Evolutionary conservation across 53 echinoderm and acorn worm genomes (phyloP).

Genomic region (Arbacia lixula): DNA sequence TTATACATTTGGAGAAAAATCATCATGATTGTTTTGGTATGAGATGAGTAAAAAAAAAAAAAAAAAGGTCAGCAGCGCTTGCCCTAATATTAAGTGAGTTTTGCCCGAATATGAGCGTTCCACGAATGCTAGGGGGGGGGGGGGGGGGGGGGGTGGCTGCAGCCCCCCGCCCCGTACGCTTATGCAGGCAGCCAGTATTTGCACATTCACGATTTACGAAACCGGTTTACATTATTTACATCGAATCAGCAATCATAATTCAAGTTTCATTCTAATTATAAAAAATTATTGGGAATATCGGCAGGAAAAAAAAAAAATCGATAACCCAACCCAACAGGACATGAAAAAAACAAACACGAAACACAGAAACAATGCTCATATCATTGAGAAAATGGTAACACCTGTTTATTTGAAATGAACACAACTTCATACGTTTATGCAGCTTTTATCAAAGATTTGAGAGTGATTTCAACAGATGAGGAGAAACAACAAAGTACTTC

Average conservation of each 20-base stretch:
- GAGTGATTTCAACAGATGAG: not conserved
- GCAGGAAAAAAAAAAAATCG: not conserved
- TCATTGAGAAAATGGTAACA: not conserved
- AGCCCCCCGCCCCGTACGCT: no score
- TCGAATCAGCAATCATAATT: not conserved
- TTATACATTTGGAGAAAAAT: no score
- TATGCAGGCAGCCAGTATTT: no score
- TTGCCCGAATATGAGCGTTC: no score
- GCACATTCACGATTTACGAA: not conserved
- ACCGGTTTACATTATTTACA: not conserved
- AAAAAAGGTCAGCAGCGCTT: no score
- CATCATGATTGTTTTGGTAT: no score
- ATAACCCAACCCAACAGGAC: not conserved
- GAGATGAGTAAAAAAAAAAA: no score
- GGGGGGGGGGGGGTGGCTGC: no score
- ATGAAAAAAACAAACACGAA: not conserved
- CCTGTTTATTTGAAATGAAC: not conserved
- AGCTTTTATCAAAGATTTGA: not conserved
- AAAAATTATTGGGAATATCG: not conserved
- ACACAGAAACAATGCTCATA: not conserved
- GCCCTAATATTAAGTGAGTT: no score
- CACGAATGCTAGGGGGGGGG: no score
- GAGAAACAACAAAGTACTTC: not conserved
- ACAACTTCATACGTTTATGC: not conserved
- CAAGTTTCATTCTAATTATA: not conserved